These are phyloP conservation scores for Eulemur macaco DNA, from an alignment of 2,113 vertebrate genomes.

Conservation along the genomic window DNA sequence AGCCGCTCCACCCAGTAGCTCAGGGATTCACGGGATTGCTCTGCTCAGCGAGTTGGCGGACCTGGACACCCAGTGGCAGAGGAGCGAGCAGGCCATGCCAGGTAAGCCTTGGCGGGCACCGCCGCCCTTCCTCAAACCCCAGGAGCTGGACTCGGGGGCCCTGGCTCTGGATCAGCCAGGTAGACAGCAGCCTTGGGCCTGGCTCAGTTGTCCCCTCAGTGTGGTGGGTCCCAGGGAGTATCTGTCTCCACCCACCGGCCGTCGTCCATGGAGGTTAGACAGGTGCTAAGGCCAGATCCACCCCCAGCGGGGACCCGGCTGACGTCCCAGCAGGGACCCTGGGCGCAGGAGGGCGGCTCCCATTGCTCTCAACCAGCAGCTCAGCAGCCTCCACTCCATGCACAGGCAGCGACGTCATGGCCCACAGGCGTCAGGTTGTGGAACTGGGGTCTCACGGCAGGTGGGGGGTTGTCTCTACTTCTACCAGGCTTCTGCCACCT, in stretches of 20 bases:
- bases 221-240: slow-evolving; percentile 34
- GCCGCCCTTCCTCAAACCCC: not conserved
- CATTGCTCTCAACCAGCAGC: rapidly evolving
- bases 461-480: rapidly evolving
- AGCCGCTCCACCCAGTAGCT: slow-evolving; percentile 67
- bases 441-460: not conserved
- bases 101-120: slow-evolving; percentile 81
- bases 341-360: not conserved
- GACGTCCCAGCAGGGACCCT: not conserved
- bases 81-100: slow-evolving; percentile 62
- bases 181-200: not conserved
- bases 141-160: not conserved
- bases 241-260: rapidly evolving
- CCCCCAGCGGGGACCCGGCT: not conserved
- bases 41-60: slow-evolving; percentile 96
- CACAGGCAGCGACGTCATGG: rapidly evolving
- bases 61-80: slow-evolving; percentile 89
- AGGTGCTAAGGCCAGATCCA: rapidly evolving
- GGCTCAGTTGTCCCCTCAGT: not conserved
- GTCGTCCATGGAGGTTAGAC: not conserved
- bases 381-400: too few relatives aligned
- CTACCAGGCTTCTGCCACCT: not conserved
- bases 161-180: not conserved
- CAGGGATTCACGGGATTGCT: slow-evolving; percentile 91
- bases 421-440: not conserved